These are phyloP conservation scores for Epinotia bilunana DNA, from an alignment of 2,888 invertebrate genomes.

Conservation along the genomic window DNA sequence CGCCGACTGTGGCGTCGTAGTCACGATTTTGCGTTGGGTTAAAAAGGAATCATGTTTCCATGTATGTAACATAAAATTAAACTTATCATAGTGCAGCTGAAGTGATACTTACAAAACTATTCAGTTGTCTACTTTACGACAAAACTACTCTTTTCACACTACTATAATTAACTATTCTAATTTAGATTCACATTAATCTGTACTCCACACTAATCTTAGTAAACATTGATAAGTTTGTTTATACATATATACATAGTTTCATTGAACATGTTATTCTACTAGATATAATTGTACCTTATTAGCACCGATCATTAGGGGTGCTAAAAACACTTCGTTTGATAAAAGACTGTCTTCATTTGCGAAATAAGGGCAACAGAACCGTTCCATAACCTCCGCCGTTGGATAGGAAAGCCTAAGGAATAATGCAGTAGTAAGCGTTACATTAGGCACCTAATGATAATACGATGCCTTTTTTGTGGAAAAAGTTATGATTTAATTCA, in stretches of 20 bases:
- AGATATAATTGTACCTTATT: conserved; percentile 68
- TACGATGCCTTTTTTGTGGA: conserved; percentile 56
- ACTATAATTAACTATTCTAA: conserved; percentile 45
- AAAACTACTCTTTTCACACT: background rate
- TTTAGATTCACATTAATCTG: conserved; percentile 54
- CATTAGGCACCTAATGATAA: conserved; percentile 53
- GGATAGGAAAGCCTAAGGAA: conserved; percentile 75
- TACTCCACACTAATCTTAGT: conserved; percentile 65
- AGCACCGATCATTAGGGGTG: conserved; percentile 77
- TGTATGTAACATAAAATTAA: too few relatives aligned
- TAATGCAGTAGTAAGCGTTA: conserved; percentile 61
- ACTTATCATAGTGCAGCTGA: too few relatives aligned
- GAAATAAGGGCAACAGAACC: conserved; percentile 73
- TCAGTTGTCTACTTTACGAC: background rate
- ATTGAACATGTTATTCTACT: conserved; percentile 46
- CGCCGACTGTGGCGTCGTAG: too few relatives aligned
- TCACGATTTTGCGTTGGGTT: too few relatives aligned
- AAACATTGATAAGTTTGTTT: conserved; percentile 75
- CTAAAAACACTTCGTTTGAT: conserved; percentile 69
- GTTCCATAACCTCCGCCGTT: conserved; percentile 81
- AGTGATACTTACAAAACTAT: background rate
- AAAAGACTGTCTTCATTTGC: conserved; percentile 73
- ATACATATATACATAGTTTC: conserved; percentile 52
- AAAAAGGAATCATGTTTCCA: too few relatives aligned
- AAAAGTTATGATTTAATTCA: conserved; percentile 77